Evolutionary conservation across 2,888 invertebrate genomes (phyloP), one percentile per base, ranked within the genome.

Genomic region (Hypena proboscidalis): DNA sequence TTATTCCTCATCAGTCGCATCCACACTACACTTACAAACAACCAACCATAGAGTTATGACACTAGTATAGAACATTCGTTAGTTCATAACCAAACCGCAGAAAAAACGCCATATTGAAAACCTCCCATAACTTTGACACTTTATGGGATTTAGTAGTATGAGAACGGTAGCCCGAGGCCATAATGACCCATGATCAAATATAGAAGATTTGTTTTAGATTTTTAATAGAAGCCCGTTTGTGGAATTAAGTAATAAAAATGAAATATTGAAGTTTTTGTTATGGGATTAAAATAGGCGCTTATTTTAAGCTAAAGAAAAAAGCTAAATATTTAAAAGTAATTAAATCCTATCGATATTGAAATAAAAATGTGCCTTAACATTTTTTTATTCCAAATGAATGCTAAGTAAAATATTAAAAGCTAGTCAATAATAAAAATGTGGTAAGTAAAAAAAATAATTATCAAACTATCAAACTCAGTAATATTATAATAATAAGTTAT

Each of bases 101-200:
- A 59, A 62, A 58, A 55, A 53, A 47, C 21, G 39, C 37, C 44
- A 46, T 58, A 73, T 74, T 62, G 67, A 67, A 63, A 67, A 27
- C 45, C 45, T 39, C 47, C 60, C 70, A 76, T 77, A 73, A 68
- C 65, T 72, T 58, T 60, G 57, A 51, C 52, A 58, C 59, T 77
- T 77, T 74, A 77, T 70, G 39, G 56, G 58, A 47, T 53, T 51
- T 43, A 23, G 25, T 23, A 34, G 48, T 59, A 60, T 65, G 64
- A 58, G 66, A 67, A 76, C 75, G 64, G 77, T 75, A 77, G 77
- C 72, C 15, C 26, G 36, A 15, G 31, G 13, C 31, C 33, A 52
- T 62, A 49, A 57, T 54, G 51, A 47, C 32, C 19, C 21, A 26
- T 45, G 23, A 46, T 27, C 21, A 36, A 45, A 54, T 46, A 48